Evolutionary conservation across 2,888 invertebrate species (phyloP).

Genomic region (Habroteleia sp.): DNA sequence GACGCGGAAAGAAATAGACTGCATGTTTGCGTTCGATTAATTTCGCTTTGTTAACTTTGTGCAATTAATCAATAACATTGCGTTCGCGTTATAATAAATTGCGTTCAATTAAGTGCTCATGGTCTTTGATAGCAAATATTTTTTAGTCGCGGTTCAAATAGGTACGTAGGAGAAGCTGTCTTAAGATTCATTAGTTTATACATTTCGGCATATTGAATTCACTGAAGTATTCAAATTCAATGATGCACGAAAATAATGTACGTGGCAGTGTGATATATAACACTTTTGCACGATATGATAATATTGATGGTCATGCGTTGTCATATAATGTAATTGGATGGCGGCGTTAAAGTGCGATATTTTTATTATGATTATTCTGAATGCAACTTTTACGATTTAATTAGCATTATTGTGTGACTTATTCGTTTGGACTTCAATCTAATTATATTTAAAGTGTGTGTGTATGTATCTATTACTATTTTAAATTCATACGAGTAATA

Average conservation of each 20-base stretch:
- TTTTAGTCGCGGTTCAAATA: too few species aligned
- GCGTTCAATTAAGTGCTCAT: conserved; percentile 21
- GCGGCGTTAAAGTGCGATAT: neutral
- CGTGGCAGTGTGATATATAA: conserved; percentile 33
- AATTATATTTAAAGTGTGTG: too few species aligned
- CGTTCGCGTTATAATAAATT: conserved; percentile 39
- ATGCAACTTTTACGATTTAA: conserved; percentile 15
- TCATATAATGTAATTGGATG: conserved; percentile 49
- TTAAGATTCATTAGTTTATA: too few species aligned
- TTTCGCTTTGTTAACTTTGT: conserved; percentile 49
- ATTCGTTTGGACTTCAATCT: too few species aligned
- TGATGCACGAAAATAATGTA: conserved; percentile 32
- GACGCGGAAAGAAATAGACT: conserved; percentile 34
- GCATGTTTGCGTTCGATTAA: conserved; percentile 56
- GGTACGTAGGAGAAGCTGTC: too few species aligned
- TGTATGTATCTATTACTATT: too few species aligned
- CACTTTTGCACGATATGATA: conserved; percentile 45
- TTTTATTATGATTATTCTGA: conserved; percentile 10
- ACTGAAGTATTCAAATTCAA: conserved; percentile 32
- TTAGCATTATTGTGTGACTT: conserved; percentile 7
- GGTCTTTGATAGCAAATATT: too few species aligned
- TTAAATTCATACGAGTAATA: too few species aligned
- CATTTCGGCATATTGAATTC: conserved; percentile 18
- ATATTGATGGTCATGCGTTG: conserved; percentile 55
- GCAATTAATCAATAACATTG: conserved; percentile 40